Conservation (phyloP, 2,888 invertebrate genomes). For the Argyresthia goedartella region DNA sequence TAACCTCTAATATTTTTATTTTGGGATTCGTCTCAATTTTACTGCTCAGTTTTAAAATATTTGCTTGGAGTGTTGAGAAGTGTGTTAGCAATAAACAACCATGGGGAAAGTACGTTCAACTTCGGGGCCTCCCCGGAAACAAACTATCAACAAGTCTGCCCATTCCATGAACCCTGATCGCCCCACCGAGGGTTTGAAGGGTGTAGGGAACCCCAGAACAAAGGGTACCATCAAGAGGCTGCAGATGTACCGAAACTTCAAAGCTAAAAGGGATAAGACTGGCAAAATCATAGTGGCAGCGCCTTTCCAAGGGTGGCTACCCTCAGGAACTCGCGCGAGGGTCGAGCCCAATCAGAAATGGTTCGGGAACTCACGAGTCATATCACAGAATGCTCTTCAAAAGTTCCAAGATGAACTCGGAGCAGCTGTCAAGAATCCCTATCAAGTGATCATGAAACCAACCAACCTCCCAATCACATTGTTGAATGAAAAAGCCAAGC, state of each 20-base stretch:
- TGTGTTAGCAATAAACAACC: conserved; percentile 14
- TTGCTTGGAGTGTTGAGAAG: background rate
- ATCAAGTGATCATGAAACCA: conserved; percentile 97
- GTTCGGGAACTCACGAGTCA: conserved; percentile 99
- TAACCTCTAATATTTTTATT: conserved; percentile 3
- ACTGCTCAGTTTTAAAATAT: no score
- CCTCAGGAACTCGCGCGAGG: conserved; percentile 91
- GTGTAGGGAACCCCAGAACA: conserved; percentile 87
- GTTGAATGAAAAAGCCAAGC: conserved; percentile 91
- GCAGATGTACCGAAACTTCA: conserved; percentile 98
- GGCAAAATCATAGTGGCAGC: conserved; percentile 95
- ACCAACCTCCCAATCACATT: conserved; percentile 95
- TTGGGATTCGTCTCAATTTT: background rate
- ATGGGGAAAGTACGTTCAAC: conserved; percentile 85
- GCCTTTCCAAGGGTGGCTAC: conserved; percentile 92
- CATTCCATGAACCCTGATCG: conserved; percentile 98
- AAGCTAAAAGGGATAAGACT: conserved; percentile 89
- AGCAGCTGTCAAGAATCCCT: conserved; percentile 94
- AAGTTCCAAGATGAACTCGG: conserved; percentile 96
- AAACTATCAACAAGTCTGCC: conserved; percentile 86
- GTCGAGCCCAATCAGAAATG: conserved; percentile 98
- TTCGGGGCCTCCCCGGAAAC: conserved; percentile 82
- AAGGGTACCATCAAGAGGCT: conserved; percentile 95
- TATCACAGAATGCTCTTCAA: conserved; percentile 90
- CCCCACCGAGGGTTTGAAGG: conserved; percentile 81